A percentile compares a stretch with the other conserved stretches of the same genome.
These are phyloP conservation scores for Drosophila bocki DNA, from an alignment of 1,140 invertebrate species.

Conservation along the genomic window DNA sequence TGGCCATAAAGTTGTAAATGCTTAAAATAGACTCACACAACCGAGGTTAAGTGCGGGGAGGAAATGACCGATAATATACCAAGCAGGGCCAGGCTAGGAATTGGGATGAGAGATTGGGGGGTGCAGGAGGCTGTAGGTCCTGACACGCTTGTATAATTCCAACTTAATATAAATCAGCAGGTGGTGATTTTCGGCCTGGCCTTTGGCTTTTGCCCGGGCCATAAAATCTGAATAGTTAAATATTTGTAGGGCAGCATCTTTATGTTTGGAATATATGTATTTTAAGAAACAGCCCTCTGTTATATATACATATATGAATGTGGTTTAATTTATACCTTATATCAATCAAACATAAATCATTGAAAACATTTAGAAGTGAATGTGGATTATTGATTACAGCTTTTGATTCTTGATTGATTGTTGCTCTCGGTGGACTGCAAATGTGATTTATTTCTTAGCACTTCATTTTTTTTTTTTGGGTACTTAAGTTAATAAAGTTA, in stretches of 20 bases:
- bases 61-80: slow-evolving; percentile 26
- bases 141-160: slow-evolving; percentile 59
- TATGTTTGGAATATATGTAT: neutral
- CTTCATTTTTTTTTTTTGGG: neutral
- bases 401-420: slow-evolving; percentile 21
- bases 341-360: slow-evolving; percentile 22
- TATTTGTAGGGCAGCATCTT: neutral
- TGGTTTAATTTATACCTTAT: neutral
- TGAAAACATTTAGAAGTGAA: neutral
- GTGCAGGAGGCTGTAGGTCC: neutral
- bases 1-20: slow-evolving; percentile 70
- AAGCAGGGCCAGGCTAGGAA: neutral
- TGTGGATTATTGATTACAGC: slow-evolving; percentile 17
- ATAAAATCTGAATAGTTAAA: slow-evolving; percentile 11
- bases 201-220: slow-evolving; percentile 5
- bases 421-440: neutral
- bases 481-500: neutral
- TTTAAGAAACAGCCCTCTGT: neutral
- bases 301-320: neutral
- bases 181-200: slow-evolving; percentile 55
- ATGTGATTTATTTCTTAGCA: neutral
- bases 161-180: slow-evolving; percentile 75
- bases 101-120: neutral
- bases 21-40: slow-evolving; percentile 66
- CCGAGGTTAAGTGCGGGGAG: slow-evolving; percentile 21